These are phyloP conservation scores for Piliocolobus tephrosceles DNA, from an alignment of 2,113 vertebrate species.

Conservation along the genomic window DNA sequence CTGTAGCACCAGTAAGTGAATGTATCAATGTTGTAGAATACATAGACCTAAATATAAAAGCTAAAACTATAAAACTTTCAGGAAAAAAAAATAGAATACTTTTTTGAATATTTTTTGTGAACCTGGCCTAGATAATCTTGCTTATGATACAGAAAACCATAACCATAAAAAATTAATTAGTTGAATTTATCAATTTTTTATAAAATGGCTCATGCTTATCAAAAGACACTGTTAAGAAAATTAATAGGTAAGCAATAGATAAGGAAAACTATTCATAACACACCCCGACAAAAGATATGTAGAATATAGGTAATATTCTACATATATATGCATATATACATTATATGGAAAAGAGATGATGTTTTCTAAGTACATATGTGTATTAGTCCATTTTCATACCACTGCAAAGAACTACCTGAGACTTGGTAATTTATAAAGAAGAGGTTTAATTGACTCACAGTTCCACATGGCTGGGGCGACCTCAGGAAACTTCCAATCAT, in stretches of 20 bases:
- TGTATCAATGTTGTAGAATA: not conserved
- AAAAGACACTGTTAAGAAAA: slow-evolving; percentile 11
- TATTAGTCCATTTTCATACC: too few species aligned
- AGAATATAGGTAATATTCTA: not conserved
- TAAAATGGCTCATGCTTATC: not conserved
- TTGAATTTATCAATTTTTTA: not conserved
- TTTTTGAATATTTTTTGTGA: not conserved
- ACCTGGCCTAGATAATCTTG: not conserved
- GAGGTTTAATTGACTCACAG: too few species aligned
- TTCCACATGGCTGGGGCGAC: too few species aligned
- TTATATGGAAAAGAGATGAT: not conserved
- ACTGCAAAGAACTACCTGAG: too few species aligned
- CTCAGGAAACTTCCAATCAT: too few species aligned
- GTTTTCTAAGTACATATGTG: too few species aligned
- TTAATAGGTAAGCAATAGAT: not conserved
- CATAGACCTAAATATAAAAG: not conserved
- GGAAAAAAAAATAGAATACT: not conserved
- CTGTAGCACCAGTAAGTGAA: not conserved
- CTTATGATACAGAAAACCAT: not conserved
- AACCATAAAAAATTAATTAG: not conserved
- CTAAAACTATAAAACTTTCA: not conserved
- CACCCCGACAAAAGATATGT: not conserved
- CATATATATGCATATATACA: not conserved
- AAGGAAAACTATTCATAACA: not conserved
- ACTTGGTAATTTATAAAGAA: too few species aligned